Conservation (phyloP, 2,113 vertebrate genomes). For the Rallus limicola region DNA sequence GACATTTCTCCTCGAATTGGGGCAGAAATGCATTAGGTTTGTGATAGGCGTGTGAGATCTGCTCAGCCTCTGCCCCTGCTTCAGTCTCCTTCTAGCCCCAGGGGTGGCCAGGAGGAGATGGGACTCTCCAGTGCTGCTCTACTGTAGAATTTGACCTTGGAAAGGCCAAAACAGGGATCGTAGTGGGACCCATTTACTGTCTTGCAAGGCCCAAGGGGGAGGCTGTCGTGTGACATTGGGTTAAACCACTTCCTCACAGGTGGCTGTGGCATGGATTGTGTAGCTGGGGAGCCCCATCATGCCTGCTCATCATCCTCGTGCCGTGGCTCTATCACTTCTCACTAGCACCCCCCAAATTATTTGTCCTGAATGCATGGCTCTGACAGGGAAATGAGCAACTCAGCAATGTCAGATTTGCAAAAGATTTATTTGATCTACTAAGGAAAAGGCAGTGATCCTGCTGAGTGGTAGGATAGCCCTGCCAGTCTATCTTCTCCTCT, state of each 20-base stretch:
- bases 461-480: background rate
- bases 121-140: background rate
- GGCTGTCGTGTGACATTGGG: rapidly evolving
- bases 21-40: background rate
- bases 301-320: background rate
- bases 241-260: background rate
- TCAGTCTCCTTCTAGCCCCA: background rate
- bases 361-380: rapidly evolving
- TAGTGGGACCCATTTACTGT: background rate
- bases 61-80: background rate
- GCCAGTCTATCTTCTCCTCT: background rate
- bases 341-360: background rate
- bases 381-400: background rate
- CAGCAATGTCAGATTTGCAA: background rate
- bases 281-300: background rate
- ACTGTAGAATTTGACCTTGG: background rate
- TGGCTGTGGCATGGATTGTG: rapidly evolving
- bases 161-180: background rate
- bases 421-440: background rate
- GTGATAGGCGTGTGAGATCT: background rate
- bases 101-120: background rate
- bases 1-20: background rate
- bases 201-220: background rate
- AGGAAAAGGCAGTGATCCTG: background rate
- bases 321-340: background rate